phyloP scores from a whole-genome alignment of 2,113 vertebrate species.

The Solenodon paradoxus region DNA sequence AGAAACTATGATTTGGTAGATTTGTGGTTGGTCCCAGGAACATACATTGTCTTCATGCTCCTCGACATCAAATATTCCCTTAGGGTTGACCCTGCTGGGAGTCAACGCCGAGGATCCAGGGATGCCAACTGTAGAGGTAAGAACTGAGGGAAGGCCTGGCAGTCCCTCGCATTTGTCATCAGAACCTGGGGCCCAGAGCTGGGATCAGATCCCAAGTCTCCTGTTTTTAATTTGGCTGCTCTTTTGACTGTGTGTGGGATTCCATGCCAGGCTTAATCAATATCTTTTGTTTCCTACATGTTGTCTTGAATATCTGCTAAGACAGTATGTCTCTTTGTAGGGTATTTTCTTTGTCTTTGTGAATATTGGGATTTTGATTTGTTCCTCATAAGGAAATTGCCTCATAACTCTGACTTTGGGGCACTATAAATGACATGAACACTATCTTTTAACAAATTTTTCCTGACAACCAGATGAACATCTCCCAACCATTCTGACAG shows the following conservation, averaged over 20 bases:
- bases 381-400: conserved; percentile 80
- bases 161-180: background rate
- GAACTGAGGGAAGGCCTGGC: background rate
- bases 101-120: too few relatives aligned
- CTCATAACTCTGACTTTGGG: conserved; percentile 73
- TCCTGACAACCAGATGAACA: conserved; percentile 66
- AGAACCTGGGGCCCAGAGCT: background rate
- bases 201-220: background rate
- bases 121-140: background rate
- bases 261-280: background rate
- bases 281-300: background rate
- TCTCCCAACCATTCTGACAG: conserved; percentile 44
- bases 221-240: background rate
- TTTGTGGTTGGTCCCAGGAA: background rate
- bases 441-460: conserved; percentile 73
- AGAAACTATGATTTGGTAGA: background rate
- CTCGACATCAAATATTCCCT: background rate
- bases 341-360: background rate
- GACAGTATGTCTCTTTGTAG: background rate
- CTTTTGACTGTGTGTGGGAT: background rate
- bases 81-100: background rate
- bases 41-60: too few relatives aligned
- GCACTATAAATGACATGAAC: conserved; percentile 68
- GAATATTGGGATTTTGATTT: conserved; percentile 55
- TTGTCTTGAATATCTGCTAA: background rate